phyloP scores from a whole-genome alignment of 2,797 vertebrate genomes.

The Onychomys arenicola region DNA sequence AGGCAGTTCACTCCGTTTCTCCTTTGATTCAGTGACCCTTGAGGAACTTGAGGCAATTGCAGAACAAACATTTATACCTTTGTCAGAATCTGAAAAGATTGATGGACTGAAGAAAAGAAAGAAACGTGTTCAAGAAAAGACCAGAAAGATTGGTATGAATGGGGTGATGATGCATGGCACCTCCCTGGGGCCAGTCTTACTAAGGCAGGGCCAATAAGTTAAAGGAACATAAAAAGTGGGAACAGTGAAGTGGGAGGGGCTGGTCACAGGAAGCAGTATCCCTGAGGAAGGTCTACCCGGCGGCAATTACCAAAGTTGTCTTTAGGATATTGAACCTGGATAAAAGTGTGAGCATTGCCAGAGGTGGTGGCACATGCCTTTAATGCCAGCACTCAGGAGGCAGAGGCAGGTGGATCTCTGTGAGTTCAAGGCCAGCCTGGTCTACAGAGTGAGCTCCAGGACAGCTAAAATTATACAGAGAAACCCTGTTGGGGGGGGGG shows the following conservation, averaged over 20 bases:
- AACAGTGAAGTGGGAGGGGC: background rate
- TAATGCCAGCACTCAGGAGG: too few relatives aligned
- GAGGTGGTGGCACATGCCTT: too few relatives aligned
- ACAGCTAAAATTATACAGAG: too few relatives aligned
- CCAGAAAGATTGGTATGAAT: conserved; percentile 57
- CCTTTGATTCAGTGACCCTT: background rate
- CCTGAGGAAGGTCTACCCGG: background rate
- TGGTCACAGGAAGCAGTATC: background rate
- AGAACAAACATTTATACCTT: background rate
- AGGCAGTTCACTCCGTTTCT: background rate
- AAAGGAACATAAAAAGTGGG: background rate
- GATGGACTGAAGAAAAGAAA: background rate
- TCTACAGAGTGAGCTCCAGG: too few relatives aligned
- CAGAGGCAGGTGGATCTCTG: too few relatives aligned
- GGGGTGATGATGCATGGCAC: background rate
- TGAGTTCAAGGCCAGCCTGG: too few relatives aligned
- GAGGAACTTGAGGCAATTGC: background rate
- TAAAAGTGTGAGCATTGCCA: background rate
- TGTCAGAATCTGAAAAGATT: background rate
- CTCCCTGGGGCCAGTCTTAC: background rate
- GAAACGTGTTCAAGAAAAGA: background rate
- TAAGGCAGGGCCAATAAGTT: background rate
- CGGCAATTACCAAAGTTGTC: background rate
- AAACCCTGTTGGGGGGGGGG: too few relatives aligned
- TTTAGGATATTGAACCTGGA: background rate